Evolutionary conservation across 2,797 vertebrate genomes (phyloP), one percentile per base, ranked within the genome.

Genomic region (Amniataba percoides): DNA sequence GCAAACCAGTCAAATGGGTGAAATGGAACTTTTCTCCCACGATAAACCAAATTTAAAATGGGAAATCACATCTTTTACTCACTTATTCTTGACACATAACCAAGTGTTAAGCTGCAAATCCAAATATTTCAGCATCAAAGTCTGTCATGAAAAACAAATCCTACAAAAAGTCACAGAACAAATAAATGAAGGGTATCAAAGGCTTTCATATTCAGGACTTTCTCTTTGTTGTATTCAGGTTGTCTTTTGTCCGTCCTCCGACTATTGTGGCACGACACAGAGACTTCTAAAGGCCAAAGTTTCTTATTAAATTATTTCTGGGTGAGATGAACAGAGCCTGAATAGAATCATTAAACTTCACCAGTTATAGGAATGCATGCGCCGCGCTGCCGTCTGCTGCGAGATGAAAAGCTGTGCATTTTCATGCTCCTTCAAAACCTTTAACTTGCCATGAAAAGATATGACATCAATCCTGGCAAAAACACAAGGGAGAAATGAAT

Each of bases 381-480:
- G 91, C 94, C 89, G 87, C 66, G 66, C 91, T 90, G 95, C 94
- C 88, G 89, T 92, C 92, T 93, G 92, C 93, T 90, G 86, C 82
- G 73, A 93, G 93, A 96, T 95, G 95, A 97, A 98, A 98, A 97
- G 94, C 90, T 27, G 93, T 74, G 87, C 92, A 82, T 96, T 96
- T 97, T 95, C 95, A 94, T 95, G 93, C 89, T 94, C 94, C 94
- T 96, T 93, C 46, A 96, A 96, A 96, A 96, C 94, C 95, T 96
- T 96, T 97, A 97, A 97, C 97, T 97, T 94, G 95, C 95, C 96
- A 95, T 98, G 97, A 98, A 99, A 98, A 97, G 96, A 97, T 98
- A 98, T 98, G 97, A 98, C 97, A 98, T 97, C 96, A 96, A 96
- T 96, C 95, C 96, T 93, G 88, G 94, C 96, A 89, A 89, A 96